Evolutionary conservation across 2,113 vertebrate genomes (phyloP), one percentile per base, ranked within the genome.

Genomic region (Tyto alba): DNA sequence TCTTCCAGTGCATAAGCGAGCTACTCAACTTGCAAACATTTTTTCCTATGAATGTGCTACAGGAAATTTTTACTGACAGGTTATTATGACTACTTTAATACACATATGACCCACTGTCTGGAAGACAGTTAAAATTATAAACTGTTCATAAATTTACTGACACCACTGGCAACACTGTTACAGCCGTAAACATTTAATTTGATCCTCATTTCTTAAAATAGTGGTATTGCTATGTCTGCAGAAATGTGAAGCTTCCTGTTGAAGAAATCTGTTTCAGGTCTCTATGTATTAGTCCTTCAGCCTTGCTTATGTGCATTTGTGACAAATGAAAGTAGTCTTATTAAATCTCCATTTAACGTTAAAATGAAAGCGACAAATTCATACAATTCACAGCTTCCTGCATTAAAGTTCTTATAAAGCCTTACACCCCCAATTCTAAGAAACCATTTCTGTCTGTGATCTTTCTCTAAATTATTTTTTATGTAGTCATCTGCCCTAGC

Each of bases 101-200:
- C 94, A 93, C 74, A 85, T 95, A 93, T 92, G 95, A 91, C 95
- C 96, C 91, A 92, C 77, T 97, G 78, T 97, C 95, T 96, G 80
- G 75, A 94, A 96, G 96, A 96, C 63, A 72, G 94, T 94, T 95
- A 91, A 95, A 97, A 97, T 96, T 97, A 97, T 96, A 85, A 97
- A 96, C 85, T 95, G 63, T 90, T 97, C 89, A 90, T 96, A 97
- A 96, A 97, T 97, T 96, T 85, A 92, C 95, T 95, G 96, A 95
- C 93, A 90, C 64, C 77, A 78, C 76, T 95, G 88, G 90, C 5
- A 45, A 85, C 67, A 56, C 64, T 84, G 45, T 85, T 92, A 82
- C 68, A 81, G 90, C n/a, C 16, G 75, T 90, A 95, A 97, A 97
- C 91, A 97, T 97, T 98, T 98, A 97, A 97, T 97, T 97, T 97